phyloP scores from a whole-genome alignment of 2,797 vertebrate genomes.

The Dryobates pubescens region DNA sequence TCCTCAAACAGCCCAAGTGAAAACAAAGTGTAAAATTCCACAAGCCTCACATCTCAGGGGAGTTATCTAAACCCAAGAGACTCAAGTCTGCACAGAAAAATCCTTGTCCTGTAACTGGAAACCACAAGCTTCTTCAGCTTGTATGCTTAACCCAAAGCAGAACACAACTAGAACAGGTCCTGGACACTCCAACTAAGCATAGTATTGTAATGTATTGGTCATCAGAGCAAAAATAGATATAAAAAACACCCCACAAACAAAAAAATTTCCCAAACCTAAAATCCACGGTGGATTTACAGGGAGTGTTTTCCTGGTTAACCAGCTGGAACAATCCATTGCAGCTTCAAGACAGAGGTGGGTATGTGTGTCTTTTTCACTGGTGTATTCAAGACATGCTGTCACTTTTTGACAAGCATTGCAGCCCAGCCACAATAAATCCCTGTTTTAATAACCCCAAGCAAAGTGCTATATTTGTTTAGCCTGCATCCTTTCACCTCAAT shows the following conservation, averaged over 20 bases:
- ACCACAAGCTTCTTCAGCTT: background rate
- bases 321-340: background rate
- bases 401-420: background rate
- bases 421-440: background rate
- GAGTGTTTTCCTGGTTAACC: background rate
- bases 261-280: background rate
- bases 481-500: background rate
- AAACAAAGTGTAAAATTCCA: conserved; percentile 35
- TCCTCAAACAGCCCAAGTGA: background rate
- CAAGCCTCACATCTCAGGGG: background rate
- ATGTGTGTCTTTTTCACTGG: background rate
- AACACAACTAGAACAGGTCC: background rate
- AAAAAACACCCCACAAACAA: background rate
- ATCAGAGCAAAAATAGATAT: background rate
- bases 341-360: background rate
- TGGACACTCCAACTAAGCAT: background rate
- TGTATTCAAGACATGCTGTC: background rate
- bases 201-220: background rate
- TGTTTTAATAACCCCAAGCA: conserved; percentile 17
- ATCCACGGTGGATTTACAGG: background rate
- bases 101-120: conserved; percentile 4
- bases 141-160: background rate
- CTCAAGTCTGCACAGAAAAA: background rate
- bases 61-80: conserved; percentile 15
- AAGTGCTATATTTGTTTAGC: background rate